Evolutionary conservation across 2,888 invertebrate genomes (phyloP).

Genomic region (Drosophila hawaiiensis): DNA sequence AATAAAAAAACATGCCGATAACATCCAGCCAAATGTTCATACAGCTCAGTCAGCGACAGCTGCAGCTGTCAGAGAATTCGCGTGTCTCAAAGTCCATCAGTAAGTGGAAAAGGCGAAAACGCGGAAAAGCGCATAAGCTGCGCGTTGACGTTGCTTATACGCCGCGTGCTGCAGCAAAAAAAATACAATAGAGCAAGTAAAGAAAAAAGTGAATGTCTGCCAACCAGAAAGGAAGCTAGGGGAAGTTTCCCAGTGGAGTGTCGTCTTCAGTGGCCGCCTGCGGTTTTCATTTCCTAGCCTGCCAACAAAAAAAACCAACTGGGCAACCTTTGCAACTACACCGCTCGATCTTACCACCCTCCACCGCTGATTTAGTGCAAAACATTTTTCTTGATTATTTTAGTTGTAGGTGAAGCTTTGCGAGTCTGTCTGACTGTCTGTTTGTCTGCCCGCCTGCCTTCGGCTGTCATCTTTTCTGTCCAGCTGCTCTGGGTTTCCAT

Average conservation of each 20-base stretch:
- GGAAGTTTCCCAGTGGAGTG: conserved; percentile 38
- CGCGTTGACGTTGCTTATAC: conserved; percentile 72
- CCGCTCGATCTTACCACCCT: conserved; percentile 3
- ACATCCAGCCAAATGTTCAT: conserved; percentile 41
- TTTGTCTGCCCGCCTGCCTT: conserved; percentile 23
- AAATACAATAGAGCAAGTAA: not conserved
- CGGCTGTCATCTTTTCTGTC: conserved; percentile 43
- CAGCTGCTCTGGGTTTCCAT: conserved; percentile 42
- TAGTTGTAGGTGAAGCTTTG: conserved; percentile 50
- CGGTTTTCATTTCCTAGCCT: conserved; percentile 71
- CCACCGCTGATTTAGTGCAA: conserved; percentile 71
- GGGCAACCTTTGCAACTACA: conserved; percentile 54
- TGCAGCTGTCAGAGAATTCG: conserved; percentile 65
- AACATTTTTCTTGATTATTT: conserved; percentile 81
- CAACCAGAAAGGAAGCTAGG: conserved; percentile 30
- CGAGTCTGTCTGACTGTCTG: conserved; percentile 32
- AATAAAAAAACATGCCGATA: conserved; percentile 34
- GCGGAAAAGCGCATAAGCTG: conserved; percentile 78
- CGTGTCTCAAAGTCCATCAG: conserved; percentile 27
- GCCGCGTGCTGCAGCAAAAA: conserved; percentile 43
- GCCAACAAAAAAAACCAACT: conserved; percentile 22
- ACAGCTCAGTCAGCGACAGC: conserved; percentile 30
- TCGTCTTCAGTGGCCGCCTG: conserved; percentile 56
- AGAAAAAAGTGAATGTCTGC: conserved; percentile 12
- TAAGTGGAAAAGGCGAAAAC: conserved; percentile 26